Conservation (phyloP, 2,113 vertebrate genomes). For the Podilymbus podiceps region DNA sequence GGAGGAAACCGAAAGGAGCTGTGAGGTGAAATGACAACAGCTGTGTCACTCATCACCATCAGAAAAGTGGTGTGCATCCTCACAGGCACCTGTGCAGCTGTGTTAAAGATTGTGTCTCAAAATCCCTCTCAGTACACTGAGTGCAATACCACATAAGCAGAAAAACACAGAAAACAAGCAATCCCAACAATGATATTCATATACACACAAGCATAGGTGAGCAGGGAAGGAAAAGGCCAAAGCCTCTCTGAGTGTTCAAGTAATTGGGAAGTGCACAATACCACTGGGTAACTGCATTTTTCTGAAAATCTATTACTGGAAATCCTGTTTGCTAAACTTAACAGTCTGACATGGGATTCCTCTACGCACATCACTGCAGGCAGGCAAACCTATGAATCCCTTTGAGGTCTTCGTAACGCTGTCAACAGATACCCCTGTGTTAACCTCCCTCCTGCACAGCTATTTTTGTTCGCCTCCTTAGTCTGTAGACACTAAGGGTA, state of each 20-base stretch:
- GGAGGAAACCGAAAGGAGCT: background rate
- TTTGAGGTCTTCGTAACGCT: conserved; percentile 29
- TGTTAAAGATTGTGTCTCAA: background rate
- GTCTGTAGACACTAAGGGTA: conserved; percentile 45
- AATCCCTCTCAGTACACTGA: background rate
- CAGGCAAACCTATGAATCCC: conserved; percentile 19
- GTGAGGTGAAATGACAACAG: background rate
- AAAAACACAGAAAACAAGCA: background rate
- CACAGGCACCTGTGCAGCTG: background rate
- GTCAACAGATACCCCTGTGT: conserved; percentile 66
- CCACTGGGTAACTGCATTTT: background rate
- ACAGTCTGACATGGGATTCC: conserved; percentile 21
- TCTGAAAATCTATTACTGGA: conserved; percentile 14
- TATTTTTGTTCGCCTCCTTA: conserved; percentile 62
- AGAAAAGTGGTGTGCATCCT: background rate
- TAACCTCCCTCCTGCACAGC: conserved; percentile 47
- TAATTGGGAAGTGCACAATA: background rate
- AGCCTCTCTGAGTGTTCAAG: background rate
- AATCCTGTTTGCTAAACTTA: conserved; percentile 51
- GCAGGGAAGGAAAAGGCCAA: background rate
- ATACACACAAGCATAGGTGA: background rate
- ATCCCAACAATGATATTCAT: background rate
- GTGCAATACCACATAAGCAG: accelerated
- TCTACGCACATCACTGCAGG: conserved; percentile 39
- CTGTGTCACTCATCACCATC: background rate